phyloP scores from a whole-genome alignment of 2,113 vertebrate genomes.

The Ranitomeya variabilis region DNA sequence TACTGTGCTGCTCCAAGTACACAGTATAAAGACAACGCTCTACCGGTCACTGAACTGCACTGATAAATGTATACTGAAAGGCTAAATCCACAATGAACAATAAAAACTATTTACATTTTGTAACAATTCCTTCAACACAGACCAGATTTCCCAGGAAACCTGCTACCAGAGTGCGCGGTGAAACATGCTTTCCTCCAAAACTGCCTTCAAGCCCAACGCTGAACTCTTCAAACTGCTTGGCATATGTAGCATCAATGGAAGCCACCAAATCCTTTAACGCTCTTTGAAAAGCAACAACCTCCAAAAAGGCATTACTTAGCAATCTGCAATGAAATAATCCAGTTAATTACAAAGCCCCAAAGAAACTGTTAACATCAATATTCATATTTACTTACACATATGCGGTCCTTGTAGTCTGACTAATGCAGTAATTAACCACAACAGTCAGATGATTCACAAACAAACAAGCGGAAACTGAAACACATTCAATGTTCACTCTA shows the following conservation, averaged over 20 bases:
- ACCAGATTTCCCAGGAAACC: slow-evolving; percentile 71
- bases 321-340: slow-evolving; percentile 63
- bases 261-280: slow-evolving; percentile 77
- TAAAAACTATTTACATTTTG: slow-evolving; percentile 69
- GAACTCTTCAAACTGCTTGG: slow-evolving; percentile 73
- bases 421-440: not conserved
- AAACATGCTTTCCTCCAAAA: slow-evolving; percentile 69
- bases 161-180: slow-evolving; percentile 64
- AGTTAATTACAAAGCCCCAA: not conserved
- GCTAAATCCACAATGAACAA: not conserved
- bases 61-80: not conserved
- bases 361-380: not conserved
- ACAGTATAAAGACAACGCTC: no score
- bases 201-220: slow-evolving; percentile 70
- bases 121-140: slow-evolving; percentile 76
- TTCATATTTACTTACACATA: not conserved
- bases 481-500: no score
- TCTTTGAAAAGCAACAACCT: slow-evolving; percentile 75
- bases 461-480: no score
- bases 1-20: no score
- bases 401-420: not conserved
- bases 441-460: no score
- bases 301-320: slow-evolving; percentile 71
- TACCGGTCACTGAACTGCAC: no score
- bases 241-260: slow-evolving; percentile 67